Base-by-base conservation (phyloP, 2,888 invertebrate species). In the Loripinus fragilis region DNA sequence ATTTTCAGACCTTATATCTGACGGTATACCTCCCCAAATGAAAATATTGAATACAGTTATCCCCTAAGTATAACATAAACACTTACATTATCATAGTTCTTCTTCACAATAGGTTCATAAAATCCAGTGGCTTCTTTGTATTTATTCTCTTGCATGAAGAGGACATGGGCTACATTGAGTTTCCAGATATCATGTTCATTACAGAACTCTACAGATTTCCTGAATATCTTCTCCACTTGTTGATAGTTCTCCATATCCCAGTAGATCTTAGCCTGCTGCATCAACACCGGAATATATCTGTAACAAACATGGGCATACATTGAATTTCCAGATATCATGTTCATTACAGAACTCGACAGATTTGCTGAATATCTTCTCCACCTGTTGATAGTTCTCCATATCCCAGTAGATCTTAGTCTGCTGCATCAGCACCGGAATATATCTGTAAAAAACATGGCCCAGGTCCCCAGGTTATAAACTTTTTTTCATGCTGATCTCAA, bases 331-430 rank as follows among this genome's bases (percentile, higher is more conserved):
- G 0, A 96, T 96, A 88, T 99, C 98, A 89, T 98, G 98, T 91
- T 99, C 99, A 87, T 98, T 98, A 92, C 99, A 99, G 94, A 99
- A 99, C 93, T 99, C 99, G 0, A 98, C 98, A 77, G 98, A 98
- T 93, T 98, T 98, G 42, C 98, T 96, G 93, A 99, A 99, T 86
- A 99, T 98, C 92, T 98, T 97, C 93, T 99, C 99, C 0, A 99
- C 99, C 92, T 98, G 98, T 0, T 96, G 95, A 91, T 99, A 99
- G 93, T 99, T 98, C 92, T 98, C 98, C 93, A 97, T 95, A 86
- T 99, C 98, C 99, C 99, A 99, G 92, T 98, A 98, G 85, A 99
- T 98, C 95, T 98, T 99, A 0, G 99, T 99, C 94, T 99, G 98
- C 0, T 98, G 98, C 99, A 99, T 99, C n/a, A 99, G 95, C 0